Conservation (phyloP, 2,888 invertebrate species). For the Pristionchus japonicus region DNA sequence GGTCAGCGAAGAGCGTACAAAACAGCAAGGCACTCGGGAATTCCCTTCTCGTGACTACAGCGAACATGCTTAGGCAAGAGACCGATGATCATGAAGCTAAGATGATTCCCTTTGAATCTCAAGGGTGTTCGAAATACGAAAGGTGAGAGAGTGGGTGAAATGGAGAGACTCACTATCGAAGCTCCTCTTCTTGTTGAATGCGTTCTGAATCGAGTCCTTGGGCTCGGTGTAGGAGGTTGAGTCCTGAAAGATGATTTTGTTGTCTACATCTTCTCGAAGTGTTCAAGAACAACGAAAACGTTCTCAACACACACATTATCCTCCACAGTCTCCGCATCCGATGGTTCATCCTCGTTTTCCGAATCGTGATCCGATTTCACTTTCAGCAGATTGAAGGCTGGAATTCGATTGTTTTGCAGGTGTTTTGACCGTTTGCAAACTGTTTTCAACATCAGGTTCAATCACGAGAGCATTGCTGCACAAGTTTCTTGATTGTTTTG, state of each 20-base stretch:
- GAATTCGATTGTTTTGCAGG: slow-evolving; percentile 43
- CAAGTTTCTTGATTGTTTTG: too few species aligned
- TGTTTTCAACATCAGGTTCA: background rate
- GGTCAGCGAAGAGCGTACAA: too few species aligned
- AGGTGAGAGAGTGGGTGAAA: too few species aligned
- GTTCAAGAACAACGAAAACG: background rate
- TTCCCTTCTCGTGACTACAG: background rate
- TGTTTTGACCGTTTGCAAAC: background rate
- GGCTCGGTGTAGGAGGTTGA: slow-evolving; percentile 41
- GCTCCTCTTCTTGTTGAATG: slow-evolving; percentile 39
- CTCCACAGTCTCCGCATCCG: slow-evolving; percentile 62
- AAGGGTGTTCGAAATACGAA: too few species aligned
- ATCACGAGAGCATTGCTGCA: background rate
- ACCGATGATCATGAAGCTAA: background rate
- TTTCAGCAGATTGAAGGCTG: slow-evolving; percentile 72
- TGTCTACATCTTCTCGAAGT: background rate
- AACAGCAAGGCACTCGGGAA: background rate
- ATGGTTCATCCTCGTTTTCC: slow-evolving; percentile 75
- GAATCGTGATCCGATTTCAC: slow-evolving; percentile 60
- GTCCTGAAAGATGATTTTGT: background rate
- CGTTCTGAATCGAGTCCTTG: slow-evolving; percentile 34
- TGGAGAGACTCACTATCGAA: slow-evolving; percentile 45
- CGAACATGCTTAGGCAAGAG: background rate
- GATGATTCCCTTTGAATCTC: background rate
- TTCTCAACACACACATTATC: slow-evolving; percentile 32